phyloP scores from a whole-genome alignment of 2,797 vertebrate genomes.

The Brachyrhaphis roseni region DNA sequence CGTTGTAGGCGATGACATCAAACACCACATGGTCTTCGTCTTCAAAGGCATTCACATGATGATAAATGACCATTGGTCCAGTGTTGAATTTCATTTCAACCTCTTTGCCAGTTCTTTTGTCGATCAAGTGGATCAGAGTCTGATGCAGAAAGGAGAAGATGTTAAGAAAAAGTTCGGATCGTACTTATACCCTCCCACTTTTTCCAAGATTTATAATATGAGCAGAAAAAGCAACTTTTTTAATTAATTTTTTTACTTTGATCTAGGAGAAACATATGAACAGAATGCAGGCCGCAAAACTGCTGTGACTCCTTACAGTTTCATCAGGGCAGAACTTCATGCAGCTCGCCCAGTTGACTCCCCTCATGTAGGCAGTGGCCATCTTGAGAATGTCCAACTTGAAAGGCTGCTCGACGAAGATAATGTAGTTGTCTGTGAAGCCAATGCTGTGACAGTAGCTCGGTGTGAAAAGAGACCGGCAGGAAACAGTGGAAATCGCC shows the following conservation, averaged over 20 bases:
- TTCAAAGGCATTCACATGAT: slow-evolving; percentile 94
- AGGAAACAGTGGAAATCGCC: slow-evolving; percentile 85
- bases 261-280: not conserved
- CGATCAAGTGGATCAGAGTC: slow-evolving; percentile 92
- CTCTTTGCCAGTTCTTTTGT: slow-evolving; percentile 87
- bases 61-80: slow-evolving; percentile 86
- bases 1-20: slow-evolving; percentile 87
- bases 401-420: slow-evolving; percentile 94
- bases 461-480: slow-evolving; percentile 86
- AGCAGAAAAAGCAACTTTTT: not conserved
- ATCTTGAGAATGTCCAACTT: slow-evolving; percentile 92
- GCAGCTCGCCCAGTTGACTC: slow-evolving; percentile 94
- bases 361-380: slow-evolving; percentile 92
- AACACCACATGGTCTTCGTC: slow-evolving; percentile 87
- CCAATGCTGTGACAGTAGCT: slow-evolving; percentile 98
- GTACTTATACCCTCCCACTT: not conserved
- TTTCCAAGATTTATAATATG: not conserved
- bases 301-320: slow-evolving; percentile 77
- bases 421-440: slow-evolving; percentile 89
- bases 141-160: slow-evolving; percentile 50
- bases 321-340: slow-evolving; percentile 85
- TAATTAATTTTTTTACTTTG: not conserved
- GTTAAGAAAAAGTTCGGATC: not conserved
- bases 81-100: slow-evolving; percentile 83
- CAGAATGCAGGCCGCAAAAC: not conserved